These are phyloP conservation scores for Dryomyza anilis DNA, from an alignment of 2,888 invertebrate genomes.

Conservation along the genomic window DNA sequence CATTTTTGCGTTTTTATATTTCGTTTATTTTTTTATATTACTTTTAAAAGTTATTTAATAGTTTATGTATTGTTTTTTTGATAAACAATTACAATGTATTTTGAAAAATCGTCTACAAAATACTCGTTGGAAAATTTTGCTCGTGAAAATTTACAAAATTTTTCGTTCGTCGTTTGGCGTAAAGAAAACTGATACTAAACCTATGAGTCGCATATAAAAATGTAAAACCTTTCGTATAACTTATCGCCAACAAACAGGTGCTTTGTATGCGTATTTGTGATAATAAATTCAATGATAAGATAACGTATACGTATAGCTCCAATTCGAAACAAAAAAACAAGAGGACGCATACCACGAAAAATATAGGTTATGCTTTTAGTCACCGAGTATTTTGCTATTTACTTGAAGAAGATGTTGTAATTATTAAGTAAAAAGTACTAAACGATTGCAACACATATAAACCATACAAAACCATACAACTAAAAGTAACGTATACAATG, in stretches of 20 bases:
- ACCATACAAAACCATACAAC: neutral
- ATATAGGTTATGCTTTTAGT: neutral
- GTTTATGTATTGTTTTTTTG: neutral
- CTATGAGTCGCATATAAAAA: slow-evolving; percentile 16
- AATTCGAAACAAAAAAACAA: no score
- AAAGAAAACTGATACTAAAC: slow-evolving; percentile 41
- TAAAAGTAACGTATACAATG: no score
- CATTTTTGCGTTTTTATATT: no score
- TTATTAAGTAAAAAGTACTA: no score
- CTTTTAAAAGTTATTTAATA: neutral
- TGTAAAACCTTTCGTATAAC: slow-evolving; percentile 5
- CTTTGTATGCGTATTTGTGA: slow-evolving; percentile 1
- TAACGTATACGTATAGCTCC: neutral
- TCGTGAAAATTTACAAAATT: slow-evolving; percentile 25
- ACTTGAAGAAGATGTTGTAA: no score
- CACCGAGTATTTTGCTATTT: no score
- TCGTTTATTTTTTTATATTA: slow-evolving; percentile 14
- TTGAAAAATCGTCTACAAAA: slow-evolving; percentile 21
- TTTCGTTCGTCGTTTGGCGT: slow-evolving; percentile 44
- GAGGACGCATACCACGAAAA: no score
- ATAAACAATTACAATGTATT: slow-evolving; percentile 7
- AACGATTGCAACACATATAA: neutral
- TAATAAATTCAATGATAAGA: neutral
- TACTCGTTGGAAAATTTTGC: slow-evolving; percentile 21
- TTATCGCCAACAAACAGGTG: slow-evolving; percentile 35